Evolutionary conservation across 2,113 vertebrate species (phyloP).

Genomic region (Myxocyprinus asiaticus): DNA sequence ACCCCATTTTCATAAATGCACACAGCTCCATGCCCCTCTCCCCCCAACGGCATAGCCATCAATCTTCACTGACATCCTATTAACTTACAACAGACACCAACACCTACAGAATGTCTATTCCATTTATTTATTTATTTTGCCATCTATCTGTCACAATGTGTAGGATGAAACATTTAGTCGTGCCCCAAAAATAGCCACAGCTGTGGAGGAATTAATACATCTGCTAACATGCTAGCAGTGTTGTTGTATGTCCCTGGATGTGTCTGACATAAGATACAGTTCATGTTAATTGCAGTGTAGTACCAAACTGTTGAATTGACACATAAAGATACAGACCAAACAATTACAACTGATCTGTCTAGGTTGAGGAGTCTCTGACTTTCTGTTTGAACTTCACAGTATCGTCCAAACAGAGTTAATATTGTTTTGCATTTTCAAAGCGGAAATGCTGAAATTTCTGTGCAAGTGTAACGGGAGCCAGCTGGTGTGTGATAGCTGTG

Average conservation of each 20-base stretch:
- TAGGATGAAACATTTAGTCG: conserved; percentile 48
- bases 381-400: background rate
- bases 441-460: too few relatives aligned
- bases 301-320: background rate
- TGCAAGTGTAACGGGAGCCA: too few relatives aligned
- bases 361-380: background rate
- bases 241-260: background rate
- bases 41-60: conserved; percentile 62
- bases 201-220: conserved; percentile 37
- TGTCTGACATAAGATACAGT: background rate
- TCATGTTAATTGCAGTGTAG: background rate
- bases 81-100: conserved; percentile 62
- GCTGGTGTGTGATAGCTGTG: too few relatives aligned
- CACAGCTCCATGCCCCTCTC: conserved; percentile 46
- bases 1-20: conserved; percentile 53
- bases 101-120: conserved; percentile 63
- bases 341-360: background rate
- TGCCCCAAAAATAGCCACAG: conserved; percentile 36
- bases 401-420: background rate
- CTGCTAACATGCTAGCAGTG: background rate
- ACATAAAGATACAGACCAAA: background rate
- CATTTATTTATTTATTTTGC: conserved; percentile 51
- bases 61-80: conserved; percentile 72
- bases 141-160: conserved; percentile 50
- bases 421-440: background rate